Percentiles rank a stretch among this genome's conserved stretches.
These are phyloP conservation scores for Archegozetes longisetosus DNA, from an alignment of 1,140 invertebrate species.

Conservation along the genomic window DNA sequence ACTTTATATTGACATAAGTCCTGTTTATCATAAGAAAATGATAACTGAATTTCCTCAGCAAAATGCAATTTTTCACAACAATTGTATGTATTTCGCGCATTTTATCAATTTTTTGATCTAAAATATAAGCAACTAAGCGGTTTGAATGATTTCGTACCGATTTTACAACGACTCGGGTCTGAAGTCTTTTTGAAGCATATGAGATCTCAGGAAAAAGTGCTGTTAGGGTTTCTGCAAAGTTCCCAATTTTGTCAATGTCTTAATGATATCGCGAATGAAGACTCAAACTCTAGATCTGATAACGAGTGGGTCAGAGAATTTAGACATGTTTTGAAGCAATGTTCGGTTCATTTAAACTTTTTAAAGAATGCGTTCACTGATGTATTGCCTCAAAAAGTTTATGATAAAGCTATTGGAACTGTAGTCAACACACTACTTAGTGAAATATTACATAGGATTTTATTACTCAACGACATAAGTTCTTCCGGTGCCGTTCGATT, in stretches of 20 bases:
- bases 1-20: conserved; percentile 55
- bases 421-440: conserved; percentile 44
- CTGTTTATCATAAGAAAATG: conserved; percentile 55
- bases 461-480: conserved; percentile 46
- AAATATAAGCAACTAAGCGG: background rate
- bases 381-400: conserved; percentile 50
- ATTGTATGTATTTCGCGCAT: conserved; percentile 72
- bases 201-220: conserved; percentile 2
- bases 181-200: conserved; percentile 5
- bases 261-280: background rate
- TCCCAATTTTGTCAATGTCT: conserved; percentile 3
- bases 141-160: background rate
- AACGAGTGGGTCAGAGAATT: background rate
- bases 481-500: conserved; percentile 41
- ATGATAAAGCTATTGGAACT: conserved; percentile 43
- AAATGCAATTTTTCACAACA: conserved; percentile 81
- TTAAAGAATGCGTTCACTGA: conserved; percentile 24
- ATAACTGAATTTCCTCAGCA: conserved; percentile 66
- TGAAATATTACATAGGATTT: conserved; percentile 40
- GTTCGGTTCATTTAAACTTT: background rate
- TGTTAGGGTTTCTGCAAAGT: background rate
- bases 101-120: conserved; percentile 32
- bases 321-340: background rate
- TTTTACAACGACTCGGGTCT: background rate
- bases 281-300: background rate